These are phyloP conservation scores for Halcyon malimbica DNA, from an alignment of 2,113 vertebrate species.

Conservation along the genomic window DNA sequence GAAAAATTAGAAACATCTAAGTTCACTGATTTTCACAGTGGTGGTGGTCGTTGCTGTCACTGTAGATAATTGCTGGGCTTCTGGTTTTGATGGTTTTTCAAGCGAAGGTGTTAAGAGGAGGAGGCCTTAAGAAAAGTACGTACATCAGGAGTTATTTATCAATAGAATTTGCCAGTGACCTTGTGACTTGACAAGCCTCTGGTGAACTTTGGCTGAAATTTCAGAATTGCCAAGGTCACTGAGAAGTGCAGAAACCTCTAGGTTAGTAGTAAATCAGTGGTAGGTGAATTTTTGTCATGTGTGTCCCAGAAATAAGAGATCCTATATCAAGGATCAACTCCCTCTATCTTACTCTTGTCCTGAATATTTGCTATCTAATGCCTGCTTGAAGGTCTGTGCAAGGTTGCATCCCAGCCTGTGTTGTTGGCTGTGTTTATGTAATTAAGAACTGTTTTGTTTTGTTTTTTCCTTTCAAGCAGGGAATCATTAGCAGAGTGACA, in stretches of 20 bases:
- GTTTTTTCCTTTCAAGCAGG: slow-evolving; percentile 72
- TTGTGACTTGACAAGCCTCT: background rate
- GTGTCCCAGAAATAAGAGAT: background rate
- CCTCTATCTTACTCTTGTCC: background rate
- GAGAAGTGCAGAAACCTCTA: background rate
- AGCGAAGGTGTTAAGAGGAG: background rate
- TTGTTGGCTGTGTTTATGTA: background rate
- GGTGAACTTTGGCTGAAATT: background rate
- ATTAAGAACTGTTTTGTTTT: background rate
- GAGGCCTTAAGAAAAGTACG: rapidly evolving
- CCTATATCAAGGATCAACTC: background rate
- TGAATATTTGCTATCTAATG: background rate
- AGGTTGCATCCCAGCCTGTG: background rate
- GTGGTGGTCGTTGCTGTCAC: background rate
- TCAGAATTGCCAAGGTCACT: background rate
- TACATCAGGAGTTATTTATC: background rate
- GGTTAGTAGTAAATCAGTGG: background rate
- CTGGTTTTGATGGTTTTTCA: background rate
- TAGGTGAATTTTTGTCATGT: background rate
- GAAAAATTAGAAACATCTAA: background rate
- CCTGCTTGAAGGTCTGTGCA: background rate
- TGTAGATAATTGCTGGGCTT: background rate
- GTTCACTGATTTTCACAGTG: background rate
- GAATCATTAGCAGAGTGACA: slow-evolving; percentile 92
- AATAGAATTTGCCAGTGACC: background rate